Evolutionary conservation across 2,113 vertebrate species (phyloP).

Genomic region (Smithornis capensis): DNA sequence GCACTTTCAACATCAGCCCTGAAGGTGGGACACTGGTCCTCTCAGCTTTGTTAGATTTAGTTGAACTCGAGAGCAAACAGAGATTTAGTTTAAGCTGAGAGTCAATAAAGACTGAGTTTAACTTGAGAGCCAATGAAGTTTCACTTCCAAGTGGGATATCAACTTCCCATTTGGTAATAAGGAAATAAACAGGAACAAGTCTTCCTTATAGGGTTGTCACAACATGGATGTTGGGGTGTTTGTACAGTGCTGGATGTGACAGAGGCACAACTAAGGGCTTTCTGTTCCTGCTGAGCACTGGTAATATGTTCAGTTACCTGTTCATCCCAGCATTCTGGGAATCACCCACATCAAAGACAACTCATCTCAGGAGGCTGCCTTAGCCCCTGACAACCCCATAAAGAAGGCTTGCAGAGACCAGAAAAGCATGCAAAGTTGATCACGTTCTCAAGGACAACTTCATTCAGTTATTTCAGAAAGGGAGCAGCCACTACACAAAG

Average conservation of each 20-base stretch:
- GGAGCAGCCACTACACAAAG: background rate
- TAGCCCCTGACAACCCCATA: background rate
- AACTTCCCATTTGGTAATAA: background rate
- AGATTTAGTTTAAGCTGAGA: background rate
- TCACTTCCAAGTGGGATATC: background rate
- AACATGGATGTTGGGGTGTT: accelerated
- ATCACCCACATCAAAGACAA: accelerated
- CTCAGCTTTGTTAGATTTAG: background rate
- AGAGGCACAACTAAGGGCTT: background rate
- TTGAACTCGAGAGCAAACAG: background rate
- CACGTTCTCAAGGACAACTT: background rate
- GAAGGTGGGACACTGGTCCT: background rate
- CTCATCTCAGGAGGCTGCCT: background rate
- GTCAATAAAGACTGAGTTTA: background rate
- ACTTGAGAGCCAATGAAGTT: conserved; percentile 10
- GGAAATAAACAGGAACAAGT: background rate
- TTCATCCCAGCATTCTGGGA: background rate
- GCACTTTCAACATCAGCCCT: background rate
- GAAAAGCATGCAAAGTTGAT: conserved; percentile 20
- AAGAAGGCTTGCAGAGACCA: conserved; percentile 19
- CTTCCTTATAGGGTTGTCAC: background rate
- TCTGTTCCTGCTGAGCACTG: background rate
- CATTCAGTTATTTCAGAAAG: background rate
- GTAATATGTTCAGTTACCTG: background rate
- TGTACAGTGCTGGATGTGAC: background rate